Conservation (phyloP, 2,113 vertebrate species). For the Corydoras sp. region DNA sequence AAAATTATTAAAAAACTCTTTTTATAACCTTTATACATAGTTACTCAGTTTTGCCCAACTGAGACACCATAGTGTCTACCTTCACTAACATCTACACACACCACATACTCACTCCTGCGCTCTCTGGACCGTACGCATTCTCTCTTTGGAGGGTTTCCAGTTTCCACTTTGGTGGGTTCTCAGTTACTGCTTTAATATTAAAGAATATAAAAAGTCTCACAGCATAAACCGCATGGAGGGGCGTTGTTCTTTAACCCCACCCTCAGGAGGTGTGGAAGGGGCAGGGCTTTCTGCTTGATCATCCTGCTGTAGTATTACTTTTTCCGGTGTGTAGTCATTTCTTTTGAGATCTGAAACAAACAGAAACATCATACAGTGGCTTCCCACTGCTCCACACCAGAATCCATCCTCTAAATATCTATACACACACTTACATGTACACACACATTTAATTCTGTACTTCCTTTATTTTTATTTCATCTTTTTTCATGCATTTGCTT, state of each 20-base stretch:
- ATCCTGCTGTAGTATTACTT: conserved; percentile 81
- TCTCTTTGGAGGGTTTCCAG: conserved; percentile 28
- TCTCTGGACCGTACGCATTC: no score
- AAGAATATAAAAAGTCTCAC: conserved; percentile 46
- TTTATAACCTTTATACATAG: conserved; percentile 36
- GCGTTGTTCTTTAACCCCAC: conserved; percentile 79
- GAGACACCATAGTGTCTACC: neutral
- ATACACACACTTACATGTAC: no score
- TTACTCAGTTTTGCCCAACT: neutral
- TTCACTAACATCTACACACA: neutral
- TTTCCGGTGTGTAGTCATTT: conserved; percentile 96
- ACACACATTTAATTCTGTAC: no score
- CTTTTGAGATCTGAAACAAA: conserved; percentile 81
- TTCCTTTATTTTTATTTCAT: no score
- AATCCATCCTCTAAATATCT: no score
- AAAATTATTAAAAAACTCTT: conserved; percentile 42
- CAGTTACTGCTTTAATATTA: conserved; percentile 19
- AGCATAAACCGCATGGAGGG: conserved; percentile 86
- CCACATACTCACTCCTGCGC: neutral
- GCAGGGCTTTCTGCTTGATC: conserved; percentile 73
- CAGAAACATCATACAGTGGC: neutral
- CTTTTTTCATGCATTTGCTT: no score
- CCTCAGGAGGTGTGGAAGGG: conserved; percentile 61
- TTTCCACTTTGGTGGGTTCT: neutral
- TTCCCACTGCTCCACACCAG: no score